Evolutionary conservation across 1,140 invertebrate species (phyloP), one percentile per base, ranked within the genome.

Genomic region (Sweltsa coloradensis): DNA sequence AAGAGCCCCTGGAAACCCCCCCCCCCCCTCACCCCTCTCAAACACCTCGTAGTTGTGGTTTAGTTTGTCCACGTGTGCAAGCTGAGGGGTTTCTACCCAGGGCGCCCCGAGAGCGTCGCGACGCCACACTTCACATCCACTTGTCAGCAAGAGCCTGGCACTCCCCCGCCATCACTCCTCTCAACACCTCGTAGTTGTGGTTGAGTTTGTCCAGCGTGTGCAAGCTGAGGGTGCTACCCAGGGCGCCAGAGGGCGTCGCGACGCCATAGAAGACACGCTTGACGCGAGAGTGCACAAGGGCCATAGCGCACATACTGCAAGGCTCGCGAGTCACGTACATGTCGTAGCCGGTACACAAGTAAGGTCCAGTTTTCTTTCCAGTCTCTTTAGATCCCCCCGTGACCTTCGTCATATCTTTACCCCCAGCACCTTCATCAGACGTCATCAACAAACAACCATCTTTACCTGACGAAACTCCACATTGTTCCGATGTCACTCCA

Each of bases 281-380:
- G 0, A 79, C 78, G 53, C 94, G 69, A 22, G 88, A 89, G 66
- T 97, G 94, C 1, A 96, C 73, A 37, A 97, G 64, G 1, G 85
- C 92, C 93, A 97, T 97, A 0, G 88, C 73, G 69, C 94, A 96
- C 78, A 97, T 89, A 2, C 87, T 60, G 66, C 94, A 97, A 0
- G 93, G 93, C 60, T 97, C 93, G 46, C 71, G 71, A 2, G 81
- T 76, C 11, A 89, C 59, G 60, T 92, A 96, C 1, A 87, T 61
- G 69, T 91, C 84, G 66, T 89, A 93, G 7, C 83, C 83, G 0
- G 90, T 95, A 64, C 90, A 94, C 5, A 96, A 66, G 63, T 96
- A 97, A 0, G 82, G 78, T 2, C 74, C 74, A 26, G 37, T 25
- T 23, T 13, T 37, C 11, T n/a, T n/a, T n/a, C n/a, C n/a, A n/a